phyloP scores from a whole-genome alignment of 2,797 vertebrate species.

The Diplodus sargus region DNA sequence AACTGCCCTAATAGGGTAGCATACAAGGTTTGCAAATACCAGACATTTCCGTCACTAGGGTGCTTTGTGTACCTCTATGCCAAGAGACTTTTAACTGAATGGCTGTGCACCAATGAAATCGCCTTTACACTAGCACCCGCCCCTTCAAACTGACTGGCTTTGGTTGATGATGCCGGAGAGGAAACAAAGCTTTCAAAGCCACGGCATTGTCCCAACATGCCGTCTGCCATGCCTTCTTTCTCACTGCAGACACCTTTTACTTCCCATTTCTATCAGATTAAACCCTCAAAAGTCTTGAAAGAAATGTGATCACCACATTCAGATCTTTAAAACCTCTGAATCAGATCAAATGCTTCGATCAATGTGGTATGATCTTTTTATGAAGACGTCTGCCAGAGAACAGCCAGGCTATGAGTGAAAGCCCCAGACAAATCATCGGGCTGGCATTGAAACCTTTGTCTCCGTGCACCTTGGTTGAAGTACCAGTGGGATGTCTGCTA shows the following conservation, averaged over 20 bases:
- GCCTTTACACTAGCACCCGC: constrained; percentile 83
- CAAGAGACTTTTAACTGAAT: constrained; percentile 83
- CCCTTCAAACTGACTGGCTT: constrained; percentile 88
- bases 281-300: constrained; percentile 23
- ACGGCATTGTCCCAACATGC: constrained; percentile 49
- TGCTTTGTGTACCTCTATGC: constrained; percentile 82
- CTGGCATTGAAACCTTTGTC: constrained; percentile 86
- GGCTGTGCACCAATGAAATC: constrained; percentile 89
- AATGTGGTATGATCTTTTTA: background rate
- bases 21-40: constrained; percentile 96
- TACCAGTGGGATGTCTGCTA: constrained; percentile 82
- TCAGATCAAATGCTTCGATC: constrained; percentile 26
- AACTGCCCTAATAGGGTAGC: constrained; percentile 99
- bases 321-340: constrained; percentile 40
- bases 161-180: constrained; percentile 82
- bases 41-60: constrained; percentile 83
- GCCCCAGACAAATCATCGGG: constrained; percentile 15
- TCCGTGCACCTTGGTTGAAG: constrained; percentile 80
- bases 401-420: constrained; percentile 43
- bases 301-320: constrained; percentile 17
- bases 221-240: constrained; percentile 41
- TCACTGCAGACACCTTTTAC: constrained; percentile 15
- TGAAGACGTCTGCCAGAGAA: background rate
- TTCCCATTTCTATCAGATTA: background rate
- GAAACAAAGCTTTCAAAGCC: constrained; percentile 88